Evolutionary conservation across 1,140 invertebrate species (phyloP).

Genomic region (Drosophila rufa): DNA sequence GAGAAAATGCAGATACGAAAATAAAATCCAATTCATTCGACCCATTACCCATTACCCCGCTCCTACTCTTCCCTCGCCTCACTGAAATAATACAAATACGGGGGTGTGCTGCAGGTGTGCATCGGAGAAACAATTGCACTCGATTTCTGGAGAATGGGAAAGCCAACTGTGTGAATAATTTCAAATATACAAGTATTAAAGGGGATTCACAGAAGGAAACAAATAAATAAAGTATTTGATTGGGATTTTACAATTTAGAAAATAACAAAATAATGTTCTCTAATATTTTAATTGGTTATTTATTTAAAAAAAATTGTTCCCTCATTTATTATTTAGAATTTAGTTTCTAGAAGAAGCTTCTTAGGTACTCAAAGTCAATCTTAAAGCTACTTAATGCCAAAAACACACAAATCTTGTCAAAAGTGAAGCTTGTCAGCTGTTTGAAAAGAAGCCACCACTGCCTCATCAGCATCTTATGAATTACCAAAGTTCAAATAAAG

Average conservation of each 20-base stretch:
- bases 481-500: no score
- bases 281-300: no score
- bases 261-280: no score
- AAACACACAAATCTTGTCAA: no score
- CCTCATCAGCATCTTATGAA: no score
- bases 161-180: conserved; percentile 41
- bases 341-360: no score
- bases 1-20: conserved; percentile 72
- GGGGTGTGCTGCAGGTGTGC: conserved; percentile 58
- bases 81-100: conserved; percentile 22
- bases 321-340: no score
- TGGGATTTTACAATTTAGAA: neutral
- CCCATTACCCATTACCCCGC: conserved; percentile 8
- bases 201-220: neutral
- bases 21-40: conserved; percentile 55
- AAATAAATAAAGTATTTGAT: neutral
- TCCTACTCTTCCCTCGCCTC: neutral
- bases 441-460: no score
- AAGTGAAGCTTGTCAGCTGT: no score
- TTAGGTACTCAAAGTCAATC: no score
- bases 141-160: conserved; percentile 65
- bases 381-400: no score
- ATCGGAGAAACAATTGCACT: conserved; percentile 57
- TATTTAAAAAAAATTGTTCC: no score
- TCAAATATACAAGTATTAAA: neutral